A percentile compares a stretch with the other conserved stretches of the same genome.
phyloP scores from a whole-genome alignment of 64 coral and sea anemone genomes.

The Orbicella faveolata region DNA sequence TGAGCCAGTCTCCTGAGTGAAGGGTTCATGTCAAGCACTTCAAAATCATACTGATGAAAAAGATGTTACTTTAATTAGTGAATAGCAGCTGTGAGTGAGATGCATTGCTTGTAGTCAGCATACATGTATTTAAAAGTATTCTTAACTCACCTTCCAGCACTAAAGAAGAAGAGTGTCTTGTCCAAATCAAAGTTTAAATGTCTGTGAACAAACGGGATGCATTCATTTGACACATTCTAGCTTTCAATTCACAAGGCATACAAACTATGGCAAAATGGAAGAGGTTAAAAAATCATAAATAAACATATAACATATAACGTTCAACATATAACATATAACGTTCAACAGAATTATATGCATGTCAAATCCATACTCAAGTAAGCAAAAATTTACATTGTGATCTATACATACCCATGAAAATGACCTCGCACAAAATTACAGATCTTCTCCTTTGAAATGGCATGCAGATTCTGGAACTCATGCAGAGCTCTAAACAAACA shows the following conservation, averaged over 20 bases:
- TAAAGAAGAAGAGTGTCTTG: constrained; percentile 92
- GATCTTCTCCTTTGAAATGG: constrained; percentile 92
- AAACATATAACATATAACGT: no score
- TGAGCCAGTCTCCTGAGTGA: no score
- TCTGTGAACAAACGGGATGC: constrained; percentile 40
- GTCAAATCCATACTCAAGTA: no score
- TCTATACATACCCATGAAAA: constrained; percentile 83
- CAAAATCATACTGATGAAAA: no score
- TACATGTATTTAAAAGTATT: neutral
- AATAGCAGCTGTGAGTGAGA: no score
- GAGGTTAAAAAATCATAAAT: neutral
- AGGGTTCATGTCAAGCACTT: no score
- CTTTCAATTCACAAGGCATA: neutral
- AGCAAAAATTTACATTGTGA: no score
- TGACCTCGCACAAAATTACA: constrained; percentile 92
- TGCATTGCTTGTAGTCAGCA: neutral
- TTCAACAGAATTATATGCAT: no score
- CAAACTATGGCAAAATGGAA: no score
- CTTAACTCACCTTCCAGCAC: constrained; percentile 84
- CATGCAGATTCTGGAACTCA: constrained; percentile 98
- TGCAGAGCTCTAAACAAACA: constrained; percentile 80
- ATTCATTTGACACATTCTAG: no score
- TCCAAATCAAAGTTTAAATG: constrained; percentile 95
- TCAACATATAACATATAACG: no score
- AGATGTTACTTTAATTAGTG: no score